A percentile compares a stretch with the other conserved stretches of the same genome.
phyloP scores from a whole-genome alignment of 2,888 invertebrate species.

The Phania funesta region DNA sequence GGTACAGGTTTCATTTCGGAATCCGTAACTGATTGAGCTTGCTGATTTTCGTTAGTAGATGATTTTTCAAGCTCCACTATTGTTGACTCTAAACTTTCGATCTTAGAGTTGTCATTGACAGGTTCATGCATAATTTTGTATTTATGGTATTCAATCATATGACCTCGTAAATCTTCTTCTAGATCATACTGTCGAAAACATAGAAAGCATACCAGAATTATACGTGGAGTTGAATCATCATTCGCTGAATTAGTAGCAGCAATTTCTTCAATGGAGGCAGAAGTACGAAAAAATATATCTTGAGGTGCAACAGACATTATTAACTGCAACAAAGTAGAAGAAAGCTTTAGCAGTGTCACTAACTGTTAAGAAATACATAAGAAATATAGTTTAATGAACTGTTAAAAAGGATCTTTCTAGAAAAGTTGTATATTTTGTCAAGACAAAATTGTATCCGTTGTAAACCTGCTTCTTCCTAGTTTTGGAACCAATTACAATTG shows the following conservation, averaged over 20 bases:
- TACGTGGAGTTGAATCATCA: conserved; percentile 41
- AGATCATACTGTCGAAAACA: conserved; percentile 70
- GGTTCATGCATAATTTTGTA: conserved; percentile 61
- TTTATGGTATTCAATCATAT: conserved; percentile 78
- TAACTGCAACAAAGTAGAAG: not conserved
- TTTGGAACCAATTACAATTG: too few species aligned
- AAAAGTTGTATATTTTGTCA: too few species aligned
- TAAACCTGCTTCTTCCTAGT: too few species aligned
- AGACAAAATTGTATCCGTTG: too few species aligned
- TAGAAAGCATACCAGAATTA: conserved; percentile 71
- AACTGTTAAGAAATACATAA: too few species aligned
- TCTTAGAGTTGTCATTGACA: not conserved
- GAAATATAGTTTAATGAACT: too few species aligned
- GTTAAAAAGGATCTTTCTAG: too few species aligned
- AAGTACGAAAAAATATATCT: conserved; percentile 15
- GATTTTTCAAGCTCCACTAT: conserved; percentile 34
- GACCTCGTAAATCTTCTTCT: conserved; percentile 75
- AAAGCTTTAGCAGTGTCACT: not conserved
- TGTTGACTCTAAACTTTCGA: not conserved
- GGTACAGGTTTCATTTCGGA: conserved; percentile 73
- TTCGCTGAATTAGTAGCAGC: conserved; percentile 37
- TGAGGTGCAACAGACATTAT: conserved; percentile 26
- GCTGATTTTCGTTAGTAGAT: not conserved
- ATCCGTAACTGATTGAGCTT: conserved; percentile 4
- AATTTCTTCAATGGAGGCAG: not conserved